Evolutionary conservation across 92 coral and sea anemone genomes (phyloP), one percentile per base, ranked within the genome.

Genomic region (Porites lobata): DNA sequence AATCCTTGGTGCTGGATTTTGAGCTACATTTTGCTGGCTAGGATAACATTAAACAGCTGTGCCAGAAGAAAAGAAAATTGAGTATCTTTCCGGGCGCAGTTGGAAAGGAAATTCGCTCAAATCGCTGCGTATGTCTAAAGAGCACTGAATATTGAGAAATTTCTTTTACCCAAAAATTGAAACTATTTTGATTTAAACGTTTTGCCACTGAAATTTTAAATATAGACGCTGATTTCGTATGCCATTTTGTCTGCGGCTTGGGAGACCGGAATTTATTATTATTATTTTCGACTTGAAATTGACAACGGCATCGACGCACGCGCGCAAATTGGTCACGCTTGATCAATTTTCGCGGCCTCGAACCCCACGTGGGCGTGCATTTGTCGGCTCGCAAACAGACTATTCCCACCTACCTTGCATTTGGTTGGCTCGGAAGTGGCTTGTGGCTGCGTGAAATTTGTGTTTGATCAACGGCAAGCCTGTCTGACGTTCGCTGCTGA

Each of bases 301-400:
- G 92, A 92, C 95, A 93, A 93, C 91, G 83, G 13, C 81, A 88
- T 59, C 63, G 80, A 85, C 94, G 92, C 94, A 87, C 98, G 98
- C 98, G 98, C 96, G 96, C 87, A 89, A 74, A 66, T 83, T 66
- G 92, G 98, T 95, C 96, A 95, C 98, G 98, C 93, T 88, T 90
- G 92, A 91, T 82, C 93, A 93, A 54, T 89, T 89, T 95, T 87
- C 94, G 96, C 96, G 94, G 96, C 95, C 65, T 88, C 82, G 92
- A 80, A 86, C 69, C 94, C 96, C 96, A 94, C 94, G 96, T 92
- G 94, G 98, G 96, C 94, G 90, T 91, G 90, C 89, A 86, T 85
- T 94, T 91, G 96, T 95, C 93, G 88, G 91, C 93, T 85, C 88
- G 81, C 96, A 91, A 88, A 93, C 96, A 94, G 94, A 88, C 90